A percentile compares a stretch with the other conserved stretches of the same genome.
These are phyloP conservation scores for Sialis lutaria DNA, from an alignment of 2,888 invertebrate species.

Conservation along the genomic window DNA sequence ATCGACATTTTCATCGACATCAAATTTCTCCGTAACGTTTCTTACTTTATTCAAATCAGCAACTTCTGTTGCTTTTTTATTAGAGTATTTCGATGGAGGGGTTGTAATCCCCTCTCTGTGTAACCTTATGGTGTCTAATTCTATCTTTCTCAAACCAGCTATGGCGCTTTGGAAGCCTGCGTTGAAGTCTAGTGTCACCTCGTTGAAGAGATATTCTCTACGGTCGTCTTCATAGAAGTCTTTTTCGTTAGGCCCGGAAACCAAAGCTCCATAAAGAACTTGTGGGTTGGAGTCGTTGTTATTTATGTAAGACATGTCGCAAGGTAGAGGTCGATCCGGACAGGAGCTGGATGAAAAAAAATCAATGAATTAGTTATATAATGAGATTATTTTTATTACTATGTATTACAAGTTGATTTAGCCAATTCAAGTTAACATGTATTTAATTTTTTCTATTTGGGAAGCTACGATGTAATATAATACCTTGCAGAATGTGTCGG, in stretches of 20 bases:
- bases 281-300: slow-evolving; percentile 30
- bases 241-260: slow-evolving; percentile 35
- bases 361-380: neutral
- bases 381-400: no score
- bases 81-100: no score
- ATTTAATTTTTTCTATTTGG: neutral
- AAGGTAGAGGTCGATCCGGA: slow-evolving; percentile 27
- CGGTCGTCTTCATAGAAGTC: slow-evolving; percentile 32
- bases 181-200: slow-evolving; percentile 36
- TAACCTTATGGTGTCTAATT: no score
- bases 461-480: neutral
- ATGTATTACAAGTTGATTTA: no score
- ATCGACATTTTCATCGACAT: no score
- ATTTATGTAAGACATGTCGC: slow-evolving; percentile 29
- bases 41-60: no score
- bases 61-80: no score
- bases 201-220: slow-evolving; percentile 33
- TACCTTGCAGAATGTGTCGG: slow-evolving; percentile 36
- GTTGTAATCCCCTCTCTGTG: no score
- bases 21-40: no score
- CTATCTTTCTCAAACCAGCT: slow-evolving; percentile 27
- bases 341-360: slow-evolving; percentile 28
- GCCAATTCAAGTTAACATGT: no score
- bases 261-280: slow-evolving; percentile 33
- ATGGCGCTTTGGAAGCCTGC: slow-evolving; percentile 34